These are phyloP conservation scores for Phoronis australis DNA, from an alignment of 2,888 invertebrate species.

Conservation along the genomic window DNA sequence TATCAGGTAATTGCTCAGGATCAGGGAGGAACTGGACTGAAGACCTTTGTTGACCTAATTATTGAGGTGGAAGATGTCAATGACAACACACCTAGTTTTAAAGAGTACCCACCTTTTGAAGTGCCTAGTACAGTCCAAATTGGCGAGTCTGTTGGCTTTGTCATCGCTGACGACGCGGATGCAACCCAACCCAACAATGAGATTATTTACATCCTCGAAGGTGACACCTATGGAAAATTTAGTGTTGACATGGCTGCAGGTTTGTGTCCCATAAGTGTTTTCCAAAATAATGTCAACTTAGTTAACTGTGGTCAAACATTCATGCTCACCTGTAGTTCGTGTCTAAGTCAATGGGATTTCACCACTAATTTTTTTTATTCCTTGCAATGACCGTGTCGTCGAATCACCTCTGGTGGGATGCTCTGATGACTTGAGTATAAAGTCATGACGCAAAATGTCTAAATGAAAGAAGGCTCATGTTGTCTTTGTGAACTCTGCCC, in stretches of 20 bases:
- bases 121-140: slow-evolving; percentile 9
- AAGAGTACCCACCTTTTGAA: slow-evolving; percentile 3
- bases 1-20: slow-evolving; percentile 16
- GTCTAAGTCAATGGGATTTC: no score
- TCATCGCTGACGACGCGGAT: slow-evolving; percentile 16
- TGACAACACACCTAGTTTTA: slow-evolving; percentile 15
- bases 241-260: slow-evolving; percentile 19
- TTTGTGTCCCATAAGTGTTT: slow-evolving; percentile 1
- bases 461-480: no score
- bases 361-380: background rate
- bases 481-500: no score
- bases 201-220: slow-evolving; percentile 16
- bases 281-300: background rate
- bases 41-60: slow-evolving; percentile 8
- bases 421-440: no score
- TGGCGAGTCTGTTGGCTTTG: slow-evolving; percentile 15
- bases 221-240: slow-evolving; percentile 19
- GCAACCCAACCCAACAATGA: slow-evolving; percentile 19
- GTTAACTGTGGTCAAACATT: background rate
- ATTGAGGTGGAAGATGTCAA: slow-evolving; percentile 14
- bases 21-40: slow-evolving; percentile 12
- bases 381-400: background rate
- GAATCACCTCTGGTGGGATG: background rate
- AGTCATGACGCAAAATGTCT: no score
- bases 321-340: no score